phyloP scores from a whole-genome alignment of 2,888 invertebrate genomes.

The Oscheius onirici region DNA sequence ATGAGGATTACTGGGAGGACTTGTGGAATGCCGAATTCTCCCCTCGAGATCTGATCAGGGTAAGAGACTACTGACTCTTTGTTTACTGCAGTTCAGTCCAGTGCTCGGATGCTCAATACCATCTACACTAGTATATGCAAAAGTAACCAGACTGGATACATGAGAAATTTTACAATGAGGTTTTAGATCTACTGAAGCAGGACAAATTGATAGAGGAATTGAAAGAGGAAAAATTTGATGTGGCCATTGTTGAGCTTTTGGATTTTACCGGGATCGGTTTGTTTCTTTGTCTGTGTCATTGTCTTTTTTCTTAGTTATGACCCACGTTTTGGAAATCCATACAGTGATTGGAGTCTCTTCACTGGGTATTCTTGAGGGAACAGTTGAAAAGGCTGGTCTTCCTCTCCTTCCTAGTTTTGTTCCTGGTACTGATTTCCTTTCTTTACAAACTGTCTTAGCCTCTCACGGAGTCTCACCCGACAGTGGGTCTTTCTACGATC shows the following conservation, averaged over 20 bases:
- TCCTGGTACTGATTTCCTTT: not conserved
- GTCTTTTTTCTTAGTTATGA: not conserved
- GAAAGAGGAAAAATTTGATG: conserved; percentile 23
- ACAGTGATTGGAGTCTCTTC: conserved; percentile 22
- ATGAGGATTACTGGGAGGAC: conserved; percentile 20
- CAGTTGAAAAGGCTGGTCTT: not conserved
- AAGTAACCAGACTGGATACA: not conserved
- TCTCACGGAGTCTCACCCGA: conserved; percentile 17
- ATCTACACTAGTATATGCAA: not conserved
- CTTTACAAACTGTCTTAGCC: not conserved
- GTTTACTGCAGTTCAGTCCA: conserved; percentile 4
- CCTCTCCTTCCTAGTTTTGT: conserved; percentile 26
- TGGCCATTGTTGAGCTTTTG: conserved; percentile 23
- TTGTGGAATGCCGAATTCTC: conserved; percentile 18
- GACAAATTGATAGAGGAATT: not conserved
- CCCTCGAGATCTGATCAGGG: conserved; percentile 9
- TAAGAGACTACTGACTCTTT: not conserved
- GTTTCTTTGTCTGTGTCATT: not conserved
- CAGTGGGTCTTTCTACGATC: not conserved
- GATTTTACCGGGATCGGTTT: conserved; percentile 29
- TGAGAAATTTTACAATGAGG: too few species aligned
- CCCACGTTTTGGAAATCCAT: conserved; percentile 4
- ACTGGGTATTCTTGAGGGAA: conserved; percentile 27
- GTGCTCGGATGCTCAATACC: conserved; percentile 14
- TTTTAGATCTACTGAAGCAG: conserved; percentile 24